A percentile compares a stretch with the other conserved stretches of the same genome.
phyloP scores from a whole-genome alignment of 1,140 invertebrate genomes.

The Brachionus koreanus region DNA sequence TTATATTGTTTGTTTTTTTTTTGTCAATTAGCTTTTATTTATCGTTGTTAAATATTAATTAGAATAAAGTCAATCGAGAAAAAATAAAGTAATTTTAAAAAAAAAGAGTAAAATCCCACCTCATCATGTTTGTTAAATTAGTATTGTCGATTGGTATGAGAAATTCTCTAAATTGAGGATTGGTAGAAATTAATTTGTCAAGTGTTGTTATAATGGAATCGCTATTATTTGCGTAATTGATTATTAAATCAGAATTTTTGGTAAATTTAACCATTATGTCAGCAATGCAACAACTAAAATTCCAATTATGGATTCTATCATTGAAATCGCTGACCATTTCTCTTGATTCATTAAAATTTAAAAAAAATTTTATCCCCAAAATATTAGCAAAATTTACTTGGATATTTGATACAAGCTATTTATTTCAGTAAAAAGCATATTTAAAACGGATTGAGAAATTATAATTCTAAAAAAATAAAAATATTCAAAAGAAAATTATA shows the following conservation, averaged over 20 bases:
- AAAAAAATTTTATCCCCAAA: not conserved
- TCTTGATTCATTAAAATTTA: not conserved
- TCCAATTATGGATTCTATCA: not conserved
- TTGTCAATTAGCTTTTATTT: not conserved
- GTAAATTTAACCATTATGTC: not conserved
- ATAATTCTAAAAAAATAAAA: not conserved
- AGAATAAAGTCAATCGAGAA: not conserved
- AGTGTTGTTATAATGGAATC: constrained; percentile 5
- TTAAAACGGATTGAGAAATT: constrained; percentile 19
- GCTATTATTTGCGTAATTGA: constrained; percentile 19
- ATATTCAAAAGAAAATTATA: not conserved
- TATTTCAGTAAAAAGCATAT: not conserved
- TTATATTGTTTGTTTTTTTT: not conserved
- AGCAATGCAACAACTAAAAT: constrained; percentile 20
- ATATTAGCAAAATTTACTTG: not conserved
- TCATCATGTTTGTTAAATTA: constrained; percentile 3
- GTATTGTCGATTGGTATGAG: not conserved
- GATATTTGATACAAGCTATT: not conserved
- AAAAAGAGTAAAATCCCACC: not conserved
- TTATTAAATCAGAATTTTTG: not conserved
- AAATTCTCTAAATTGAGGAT: constrained; percentile 34
- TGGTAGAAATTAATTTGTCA: not conserved
- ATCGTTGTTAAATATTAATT: not conserved
- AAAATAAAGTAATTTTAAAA: not conserved
- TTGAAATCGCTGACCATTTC: constrained; percentile 3